A percentile compares a stretch with the other conserved stretches of the same genome.
These are phyloP conservation scores for Muscicapa adusta DNA, from an alignment of 2,113 vertebrate genomes.

Conservation along the genomic window DNA sequence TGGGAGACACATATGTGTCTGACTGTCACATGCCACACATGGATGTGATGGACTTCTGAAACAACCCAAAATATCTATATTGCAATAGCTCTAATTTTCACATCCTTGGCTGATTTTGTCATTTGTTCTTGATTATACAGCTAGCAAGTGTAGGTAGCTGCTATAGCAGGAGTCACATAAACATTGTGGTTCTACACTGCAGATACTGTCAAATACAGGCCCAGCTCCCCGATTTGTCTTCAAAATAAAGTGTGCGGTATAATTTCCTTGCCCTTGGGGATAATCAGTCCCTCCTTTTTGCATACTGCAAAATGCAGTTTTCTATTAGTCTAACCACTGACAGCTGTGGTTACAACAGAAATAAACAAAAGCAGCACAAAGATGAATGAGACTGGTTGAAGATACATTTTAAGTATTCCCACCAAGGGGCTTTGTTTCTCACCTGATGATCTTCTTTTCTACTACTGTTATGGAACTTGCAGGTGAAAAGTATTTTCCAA, in stretches of 20 bases:
- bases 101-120: background rate
- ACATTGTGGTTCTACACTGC: background rate
- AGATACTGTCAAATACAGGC: background rate
- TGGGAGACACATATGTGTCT: background rate
- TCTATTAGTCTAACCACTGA: conserved; percentile 7
- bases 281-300: background rate
- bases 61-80: background rate
- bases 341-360: background rate
- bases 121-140: background rate
- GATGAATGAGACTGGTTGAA: background rate
- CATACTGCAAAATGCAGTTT: background rate
- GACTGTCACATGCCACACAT: background rate
- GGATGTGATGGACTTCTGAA: background rate
- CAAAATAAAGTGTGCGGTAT: background rate
- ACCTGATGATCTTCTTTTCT: background rate
- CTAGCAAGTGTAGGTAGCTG: background rate
- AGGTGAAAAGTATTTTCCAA: background rate
- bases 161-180: background rate
- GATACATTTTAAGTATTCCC: background rate
- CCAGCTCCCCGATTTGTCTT: background rate
- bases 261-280: background rate
- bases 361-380: background rate
- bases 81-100: background rate
- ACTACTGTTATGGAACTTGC: background rate
- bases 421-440: background rate